phyloP scores from a whole-genome alignment of 2,113 vertebrate species.

The Myiozetetes cayanensis region DNA sequence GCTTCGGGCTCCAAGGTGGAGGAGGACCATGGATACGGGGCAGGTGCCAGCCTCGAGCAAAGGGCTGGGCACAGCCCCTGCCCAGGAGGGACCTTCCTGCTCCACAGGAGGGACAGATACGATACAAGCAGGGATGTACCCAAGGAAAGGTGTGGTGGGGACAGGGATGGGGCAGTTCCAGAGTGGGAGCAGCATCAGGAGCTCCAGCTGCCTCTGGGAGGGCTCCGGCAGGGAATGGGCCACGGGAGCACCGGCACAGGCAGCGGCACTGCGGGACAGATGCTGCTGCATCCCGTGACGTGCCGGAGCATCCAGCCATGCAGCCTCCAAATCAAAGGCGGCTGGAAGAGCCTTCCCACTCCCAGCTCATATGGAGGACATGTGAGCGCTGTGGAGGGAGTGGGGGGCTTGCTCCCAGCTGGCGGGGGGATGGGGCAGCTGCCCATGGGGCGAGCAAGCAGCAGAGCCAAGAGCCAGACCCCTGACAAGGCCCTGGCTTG shows the following conservation, averaged over 20 bases:
- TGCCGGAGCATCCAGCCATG: background rate
- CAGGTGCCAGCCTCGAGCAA: background rate
- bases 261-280: background rate
- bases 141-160: background rate
- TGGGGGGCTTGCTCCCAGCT: background rate
- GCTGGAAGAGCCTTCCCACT: background rate
- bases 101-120: background rate
- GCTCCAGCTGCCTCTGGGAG: background rate
- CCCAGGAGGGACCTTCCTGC: background rate
- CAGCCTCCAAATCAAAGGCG: background rate
- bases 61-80: background rate
- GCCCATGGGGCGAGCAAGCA: fast-evolving
- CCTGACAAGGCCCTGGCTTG: background rate
- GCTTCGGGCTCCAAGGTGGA: background rate
- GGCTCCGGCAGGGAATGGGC: background rate
- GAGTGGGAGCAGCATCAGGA: background rate
- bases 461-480: background rate
- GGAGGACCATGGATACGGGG: background rate
- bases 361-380: slow-evolving; percentile 9
- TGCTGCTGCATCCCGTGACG: background rate
- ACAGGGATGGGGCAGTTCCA: background rate
- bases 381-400: background rate
- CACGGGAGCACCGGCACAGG: background rate
- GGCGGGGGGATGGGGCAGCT: background rate
- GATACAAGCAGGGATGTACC: background rate